phyloP scores from a whole-genome alignment of 1,140 invertebrate genomes.

The Hermetia illucens region DNA sequence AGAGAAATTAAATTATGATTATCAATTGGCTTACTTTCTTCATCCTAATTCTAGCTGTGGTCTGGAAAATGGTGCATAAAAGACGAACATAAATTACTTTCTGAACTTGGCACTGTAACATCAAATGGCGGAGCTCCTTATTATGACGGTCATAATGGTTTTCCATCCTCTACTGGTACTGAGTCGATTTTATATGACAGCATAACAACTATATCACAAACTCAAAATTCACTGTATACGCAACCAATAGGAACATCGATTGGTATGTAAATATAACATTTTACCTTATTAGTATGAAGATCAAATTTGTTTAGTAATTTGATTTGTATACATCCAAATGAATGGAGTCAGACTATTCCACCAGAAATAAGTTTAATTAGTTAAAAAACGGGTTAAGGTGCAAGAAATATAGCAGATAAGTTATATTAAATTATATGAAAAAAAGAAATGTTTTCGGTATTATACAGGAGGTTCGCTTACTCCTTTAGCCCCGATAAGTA shows the following conservation, averaged over 20 bases:
- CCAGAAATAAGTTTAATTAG: too few relatives aligned
- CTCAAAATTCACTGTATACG: conserved; percentile 58
- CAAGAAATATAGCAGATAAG: conserved; percentile 1
- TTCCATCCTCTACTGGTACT: conserved; percentile 36
- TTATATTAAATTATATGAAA: conserved; percentile 3
- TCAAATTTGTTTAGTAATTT: not conserved
- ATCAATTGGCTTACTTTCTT: not conserved
- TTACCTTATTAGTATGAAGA: not conserved
- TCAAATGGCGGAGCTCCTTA: conserved; percentile 32
- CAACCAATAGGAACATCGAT: conserved; percentile 56
- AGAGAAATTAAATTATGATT: too few relatives aligned
- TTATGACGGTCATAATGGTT: conserved; percentile 46
- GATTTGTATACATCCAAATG: not conserved
- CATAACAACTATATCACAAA: conserved; percentile 58
- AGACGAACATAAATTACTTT: conserved; percentile 72
- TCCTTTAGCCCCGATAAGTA: conserved; percentile 58
- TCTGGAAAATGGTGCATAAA: conserved; percentile 78
- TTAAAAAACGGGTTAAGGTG: not conserved
- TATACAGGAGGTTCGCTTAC: conserved; percentile 50
- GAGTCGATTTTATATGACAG: conserved; percentile 46
- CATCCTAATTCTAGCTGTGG: conserved; percentile 53
- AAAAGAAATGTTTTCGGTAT: conserved; percentile 9
- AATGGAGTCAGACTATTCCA: not conserved
- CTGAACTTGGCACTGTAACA: conserved; percentile 53
- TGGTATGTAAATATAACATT: conserved; percentile 40